These are phyloP conservation scores for Microtus californicus DNA, from an alignment of 2,797 vertebrate species.

Conservation along the genomic window DNA sequence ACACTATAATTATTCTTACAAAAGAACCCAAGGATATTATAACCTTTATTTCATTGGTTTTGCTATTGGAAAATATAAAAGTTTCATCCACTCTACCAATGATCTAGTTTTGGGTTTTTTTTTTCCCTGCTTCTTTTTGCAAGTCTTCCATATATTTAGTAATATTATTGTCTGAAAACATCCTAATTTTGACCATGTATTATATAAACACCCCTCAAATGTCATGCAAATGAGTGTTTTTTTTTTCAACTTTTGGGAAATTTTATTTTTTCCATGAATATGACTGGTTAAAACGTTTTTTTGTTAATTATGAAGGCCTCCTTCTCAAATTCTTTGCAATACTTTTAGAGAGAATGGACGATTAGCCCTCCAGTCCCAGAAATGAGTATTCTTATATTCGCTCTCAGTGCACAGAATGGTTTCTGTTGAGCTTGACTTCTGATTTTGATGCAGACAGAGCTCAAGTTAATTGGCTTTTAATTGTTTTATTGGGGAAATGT, in stretches of 20 bases:
- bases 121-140: not conserved
- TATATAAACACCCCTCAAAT: not conserved
- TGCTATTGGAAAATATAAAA: conserved; percentile 7
- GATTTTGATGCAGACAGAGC: conserved; percentile 37
- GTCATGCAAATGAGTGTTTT: not conserved
- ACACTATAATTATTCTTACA: not conserved
- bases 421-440: conserved; percentile 1
- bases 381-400: not conserved
- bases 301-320: not conserved
- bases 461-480: conserved; percentile 59
- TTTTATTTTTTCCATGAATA: not conserved
- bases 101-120: not conserved
- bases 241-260: not conserved
- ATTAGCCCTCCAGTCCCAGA: not conserved
- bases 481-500: conserved; percentile 17
- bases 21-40: not conserved
- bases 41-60: not conserved
- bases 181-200: not conserved
- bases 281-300: not conserved
- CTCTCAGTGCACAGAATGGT: not conserved
- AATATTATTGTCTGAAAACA: not conserved
- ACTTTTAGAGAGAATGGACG: not conserved
- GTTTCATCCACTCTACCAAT: not conserved
- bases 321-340: conserved; percentile 42
- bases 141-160: not conserved